These are phyloP conservation scores for Litoditis marina DNA, from an alignment of 2,888 invertebrate species.

Conservation along the genomic window DNA sequence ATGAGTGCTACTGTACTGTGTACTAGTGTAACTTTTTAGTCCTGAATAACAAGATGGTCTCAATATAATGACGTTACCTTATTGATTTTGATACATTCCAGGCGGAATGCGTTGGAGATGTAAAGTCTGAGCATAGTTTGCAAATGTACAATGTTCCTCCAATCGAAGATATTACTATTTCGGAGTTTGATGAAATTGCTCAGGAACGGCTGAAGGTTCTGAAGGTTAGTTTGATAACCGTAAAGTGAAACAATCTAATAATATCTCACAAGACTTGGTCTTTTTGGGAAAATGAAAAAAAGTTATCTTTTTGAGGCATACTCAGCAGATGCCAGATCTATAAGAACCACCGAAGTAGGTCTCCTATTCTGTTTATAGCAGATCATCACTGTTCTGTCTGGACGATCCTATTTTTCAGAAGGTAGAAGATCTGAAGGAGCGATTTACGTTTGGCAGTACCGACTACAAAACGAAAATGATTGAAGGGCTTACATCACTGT, in stretches of 20 bases:
- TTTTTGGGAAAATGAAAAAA: background rate
- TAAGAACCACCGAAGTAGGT: too few relatives aligned
- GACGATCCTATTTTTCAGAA: slow-evolving; percentile 5
- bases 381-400: background rate
- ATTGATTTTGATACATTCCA: too few relatives aligned
- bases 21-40: too few relatives aligned
- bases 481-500: background rate
- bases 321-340: too few relatives aligned
- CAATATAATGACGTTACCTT: too few relatives aligned
- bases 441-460: slow-evolving; percentile 9
- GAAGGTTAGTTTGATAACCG: slow-evolving; percentile 15
- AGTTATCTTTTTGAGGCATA: too few relatives aligned
- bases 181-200: slow-evolving; percentile 55
- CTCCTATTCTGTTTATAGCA: background rate
- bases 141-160: slow-evolving; percentile 47
- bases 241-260: background rate
- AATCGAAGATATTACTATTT: slow-evolving; percentile 44
- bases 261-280: background rate
- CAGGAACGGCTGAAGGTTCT: slow-evolving; percentile 46
- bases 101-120: background rate
- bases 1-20: too few relatives aligned
- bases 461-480: slow-evolving; percentile 25
- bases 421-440: slow-evolving; percentile 37
- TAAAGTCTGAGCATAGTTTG: too few relatives aligned
- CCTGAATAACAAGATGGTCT: too few relatives aligned